Base-by-base conservation (phyloP, 2,888 invertebrate species). In the Cyrtodaria siliqua region DNA sequence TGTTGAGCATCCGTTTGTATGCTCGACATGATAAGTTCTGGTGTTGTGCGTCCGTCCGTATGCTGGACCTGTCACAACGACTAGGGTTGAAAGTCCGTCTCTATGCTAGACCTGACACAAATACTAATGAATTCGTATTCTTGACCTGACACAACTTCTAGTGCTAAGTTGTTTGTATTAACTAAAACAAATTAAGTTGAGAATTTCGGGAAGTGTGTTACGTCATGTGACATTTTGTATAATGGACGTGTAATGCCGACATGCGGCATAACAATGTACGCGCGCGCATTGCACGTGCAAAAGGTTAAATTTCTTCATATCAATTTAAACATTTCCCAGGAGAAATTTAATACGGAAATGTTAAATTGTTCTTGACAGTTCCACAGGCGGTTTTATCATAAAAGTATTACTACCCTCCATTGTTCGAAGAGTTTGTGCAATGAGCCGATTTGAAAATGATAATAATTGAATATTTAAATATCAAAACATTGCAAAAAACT, bases 241-340 rank as follows among this genome's bases (percentile, higher is more conserved):
- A 47, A 47, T 49, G 47, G n/a, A 29, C 20, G n/a, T 20, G 26
- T 24, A 59, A 52, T 64, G 50, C 40, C 26, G 24, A 52, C 47
- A 60, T 64, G 23, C 29, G 33, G 27, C 44, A 57, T 60, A 44
- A 38, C 49, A 40, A 29, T 49, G 20, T 9, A 2, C 20, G 27
- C 73, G 53, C 67, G 73, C 67, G 73, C 62, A 3, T 2, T 18
- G 27, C 73, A 49, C 73, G 62, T 73, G 73, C 27, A 24, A 16
- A 23, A 23, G 47, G 67, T 50, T 61, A 67, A 56, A 64, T 67
- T 67, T 62, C 73, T 38, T 67, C 38, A 49, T 62, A 26, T 67
- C 61, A 56, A 73, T 73, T 73, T 56, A 57, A 55, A 40, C 61
- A 44, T 27, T 26, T 66, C 66, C 61, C 60, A 38, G 16, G 49